phyloP scores from a whole-genome alignment of 92 coral and sea anemone species.

The Epizoanthus ramosus region DNA sequence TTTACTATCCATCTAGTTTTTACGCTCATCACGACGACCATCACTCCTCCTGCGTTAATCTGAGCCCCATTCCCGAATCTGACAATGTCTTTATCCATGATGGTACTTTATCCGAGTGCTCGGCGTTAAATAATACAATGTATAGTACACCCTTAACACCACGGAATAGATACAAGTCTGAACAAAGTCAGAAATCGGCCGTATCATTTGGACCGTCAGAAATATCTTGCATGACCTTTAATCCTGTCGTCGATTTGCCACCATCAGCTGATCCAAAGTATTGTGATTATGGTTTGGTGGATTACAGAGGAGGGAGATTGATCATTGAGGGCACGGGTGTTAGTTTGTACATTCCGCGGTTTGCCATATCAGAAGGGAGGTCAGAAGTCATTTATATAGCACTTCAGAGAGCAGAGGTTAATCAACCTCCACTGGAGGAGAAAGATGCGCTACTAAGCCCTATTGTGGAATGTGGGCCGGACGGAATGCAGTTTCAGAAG shows the following conservation, averaged over 20 bases:
- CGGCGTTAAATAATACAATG: not conserved
- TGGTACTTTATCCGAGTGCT: constrained; percentile 4
- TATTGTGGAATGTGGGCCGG: constrained; percentile 32
- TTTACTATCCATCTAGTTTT: not conserved
- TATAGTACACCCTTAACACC: not conserved
- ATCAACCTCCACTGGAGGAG: constrained; percentile 7
- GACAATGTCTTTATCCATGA: constrained; percentile 4
- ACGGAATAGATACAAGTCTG: not conserved
- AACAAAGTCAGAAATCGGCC: not conserved
- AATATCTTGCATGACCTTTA: constrained; percentile 13
- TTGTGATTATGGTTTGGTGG: constrained; percentile 27
- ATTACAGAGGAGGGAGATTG: constrained; percentile 20
- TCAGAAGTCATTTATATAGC: constrained; percentile 23
- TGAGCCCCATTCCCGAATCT: not conserved
- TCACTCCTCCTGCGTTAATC: not conserved
- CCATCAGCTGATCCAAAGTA: constrained; percentile 24
- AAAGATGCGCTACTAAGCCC: constrained; percentile 27
- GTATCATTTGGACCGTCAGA: constrained; percentile 16
- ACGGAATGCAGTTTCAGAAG: constrained; percentile 38
- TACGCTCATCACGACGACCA: not conserved
- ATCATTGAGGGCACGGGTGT: constrained; percentile 27
- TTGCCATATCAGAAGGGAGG: constrained; percentile 26
- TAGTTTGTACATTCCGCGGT: constrained; percentile 1
- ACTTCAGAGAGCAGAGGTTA: constrained; percentile 2
- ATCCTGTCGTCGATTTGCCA: constrained; percentile 2